Evolutionary conservation across 2,888 invertebrate species (phyloP).

Genomic region (Cephus runcator): DNA sequence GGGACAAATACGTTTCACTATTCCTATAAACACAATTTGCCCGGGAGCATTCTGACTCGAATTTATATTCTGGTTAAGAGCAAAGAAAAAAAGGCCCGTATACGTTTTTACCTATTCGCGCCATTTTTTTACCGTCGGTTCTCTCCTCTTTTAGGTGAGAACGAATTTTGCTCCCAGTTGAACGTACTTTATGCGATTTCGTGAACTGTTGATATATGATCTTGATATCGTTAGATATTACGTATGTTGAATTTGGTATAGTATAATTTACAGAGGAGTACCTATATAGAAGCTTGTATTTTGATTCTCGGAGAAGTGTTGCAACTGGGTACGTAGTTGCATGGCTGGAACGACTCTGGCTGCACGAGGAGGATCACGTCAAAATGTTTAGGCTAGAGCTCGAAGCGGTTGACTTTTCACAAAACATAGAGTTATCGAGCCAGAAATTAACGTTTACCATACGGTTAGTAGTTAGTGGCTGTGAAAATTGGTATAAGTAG

Average conservation of each 20-base stretch:
- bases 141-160: neutral
- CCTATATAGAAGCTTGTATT: too few species aligned
- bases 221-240: too few species aligned
- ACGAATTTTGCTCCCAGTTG: neutral
- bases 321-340: too few species aligned
- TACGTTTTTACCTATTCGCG: neutral
- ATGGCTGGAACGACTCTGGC: too few species aligned
- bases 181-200: too few species aligned
- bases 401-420: neutral
- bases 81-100: conserved; percentile 4
- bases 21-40: conserved; percentile 66
- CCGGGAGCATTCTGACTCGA: conserved; percentile 53
- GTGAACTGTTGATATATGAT: too few species aligned
- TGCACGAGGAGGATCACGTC: too few species aligned
- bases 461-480: neutral
- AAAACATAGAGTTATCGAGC: neutral
- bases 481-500: neutral
- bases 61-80: conserved; percentile 20
- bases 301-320: too few species aligned
- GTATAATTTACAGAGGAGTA: too few species aligned
- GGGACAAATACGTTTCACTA: conserved; percentile 63
- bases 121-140: neutral
- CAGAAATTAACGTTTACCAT: neutral
- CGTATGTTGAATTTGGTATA: too few species aligned
- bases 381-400: neutral